These are phyloP conservation scores for Cassiopea andromeda DNA, from an alignment of 30 jellyfish, hydroid and myxozoan genomes.

Conservation along the genomic window DNA sequence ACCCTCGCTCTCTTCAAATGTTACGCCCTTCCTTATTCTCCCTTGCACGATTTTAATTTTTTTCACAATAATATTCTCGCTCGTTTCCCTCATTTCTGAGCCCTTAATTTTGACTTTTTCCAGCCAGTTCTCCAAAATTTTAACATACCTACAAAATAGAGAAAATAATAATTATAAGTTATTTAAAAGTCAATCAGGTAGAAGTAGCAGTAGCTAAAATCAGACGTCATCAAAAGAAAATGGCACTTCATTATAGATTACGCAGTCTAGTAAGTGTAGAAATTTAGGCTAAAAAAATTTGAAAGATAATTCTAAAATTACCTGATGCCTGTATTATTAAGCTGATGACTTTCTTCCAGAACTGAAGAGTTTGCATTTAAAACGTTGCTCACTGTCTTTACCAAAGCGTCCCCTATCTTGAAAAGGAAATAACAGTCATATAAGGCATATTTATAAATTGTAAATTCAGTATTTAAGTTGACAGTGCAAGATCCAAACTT, in stretches of 20 bases:
- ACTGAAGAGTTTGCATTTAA: constrained; percentile 87
- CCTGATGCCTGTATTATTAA: constrained; percentile 93
- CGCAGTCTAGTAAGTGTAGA: too few species aligned
- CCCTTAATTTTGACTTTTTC: constrained; percentile 78
- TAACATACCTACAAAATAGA: constrained; percentile 77
- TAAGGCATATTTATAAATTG: not conserved
- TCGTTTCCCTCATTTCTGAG: constrained; percentile 58
- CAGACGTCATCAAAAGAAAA: too few species aligned
- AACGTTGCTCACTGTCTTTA: constrained; percentile 89
- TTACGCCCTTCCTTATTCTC: constrained; percentile 74
- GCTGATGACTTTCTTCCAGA: constrained; percentile 71
- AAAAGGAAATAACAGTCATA: not conserved
- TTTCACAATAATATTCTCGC: constrained; percentile 81
- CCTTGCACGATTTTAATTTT: constrained; percentile 67
- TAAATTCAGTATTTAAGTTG: too few species aligned
- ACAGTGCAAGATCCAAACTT: too few species aligned
- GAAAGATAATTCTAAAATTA: not conserved
- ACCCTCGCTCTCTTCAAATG: constrained; percentile 78
- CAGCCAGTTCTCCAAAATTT: constrained; percentile 93
- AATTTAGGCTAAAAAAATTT: not conserved
- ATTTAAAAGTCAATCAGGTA: too few species aligned
- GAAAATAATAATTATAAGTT: too few species aligned
- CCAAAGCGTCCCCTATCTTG: constrained; percentile 93
- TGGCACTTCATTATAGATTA: too few species aligned
- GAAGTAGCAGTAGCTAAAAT: too few species aligned